A percentile compares a stretch with the other conserved stretches of the same genome.
Conservation (phyloP, 2,888 invertebrate genomes). For the Apamea crenata region DNA sequence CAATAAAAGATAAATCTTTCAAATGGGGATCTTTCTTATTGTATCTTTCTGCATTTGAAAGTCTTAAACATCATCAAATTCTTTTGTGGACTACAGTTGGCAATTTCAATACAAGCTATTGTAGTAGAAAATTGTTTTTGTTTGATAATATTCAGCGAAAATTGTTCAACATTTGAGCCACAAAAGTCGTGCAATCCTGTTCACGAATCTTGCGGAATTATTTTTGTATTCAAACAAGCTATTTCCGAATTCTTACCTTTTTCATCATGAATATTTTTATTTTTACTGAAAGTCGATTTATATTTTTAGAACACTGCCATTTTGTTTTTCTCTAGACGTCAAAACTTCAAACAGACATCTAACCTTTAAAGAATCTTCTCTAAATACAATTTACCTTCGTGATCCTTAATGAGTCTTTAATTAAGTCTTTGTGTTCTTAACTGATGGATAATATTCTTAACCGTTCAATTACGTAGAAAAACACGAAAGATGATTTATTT, state of each 20-base stretch:
- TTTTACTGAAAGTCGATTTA: not conserved
- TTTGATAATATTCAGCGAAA: conserved; percentile 41
- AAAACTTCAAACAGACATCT: not conserved
- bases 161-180: conserved; percentile 38
- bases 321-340: not conserved
- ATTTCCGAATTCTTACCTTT: conserved; percentile 29
- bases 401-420: conserved; percentile 13
- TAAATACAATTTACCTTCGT: conserved; percentile 10
- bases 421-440: conserved; percentile 29
- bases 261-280: conserved; percentile 9
- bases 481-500: conserved; percentile 21
- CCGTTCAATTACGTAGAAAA: conserved; percentile 12
- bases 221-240: conserved; percentile 36
- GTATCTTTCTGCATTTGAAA: conserved; percentile 24
- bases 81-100: conserved; percentile 23
- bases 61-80: conserved; percentile 32
- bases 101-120: conserved; percentile 36
- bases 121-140: conserved; percentile 44
- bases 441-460: conserved; percentile 24
- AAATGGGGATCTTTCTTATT: not conserved
- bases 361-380: not conserved
- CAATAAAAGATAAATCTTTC: not conserved
- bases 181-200: conserved; percentile 33
- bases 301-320: not conserved
- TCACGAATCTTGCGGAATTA: conserved; percentile 31